Evolutionary conservation across 2,113 vertebrate genomes (phyloP).

Genomic region (Malurus melanocephalus): DNA sequence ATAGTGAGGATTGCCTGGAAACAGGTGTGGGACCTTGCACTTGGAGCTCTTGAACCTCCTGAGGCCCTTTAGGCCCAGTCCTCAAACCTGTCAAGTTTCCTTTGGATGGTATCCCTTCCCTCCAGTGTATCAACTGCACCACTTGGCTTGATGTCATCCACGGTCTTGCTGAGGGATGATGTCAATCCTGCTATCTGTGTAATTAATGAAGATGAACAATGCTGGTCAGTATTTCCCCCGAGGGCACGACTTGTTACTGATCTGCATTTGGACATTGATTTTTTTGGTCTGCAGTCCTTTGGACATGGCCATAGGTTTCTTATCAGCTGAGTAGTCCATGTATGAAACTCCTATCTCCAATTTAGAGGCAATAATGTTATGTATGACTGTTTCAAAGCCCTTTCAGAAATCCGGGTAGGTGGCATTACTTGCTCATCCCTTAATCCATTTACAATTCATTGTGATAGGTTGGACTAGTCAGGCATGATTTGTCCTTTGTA

Average conservation of each 20-base stretch:
- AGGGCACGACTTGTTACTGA: background rate
- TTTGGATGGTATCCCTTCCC: background rate
- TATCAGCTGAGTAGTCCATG: background rate
- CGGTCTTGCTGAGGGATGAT: background rate
- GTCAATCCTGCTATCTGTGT: background rate
- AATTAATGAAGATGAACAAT: background rate
- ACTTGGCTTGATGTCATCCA: background rate
- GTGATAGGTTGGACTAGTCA: background rate
- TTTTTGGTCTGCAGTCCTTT: background rate
- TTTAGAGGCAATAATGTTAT: background rate
- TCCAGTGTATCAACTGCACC: background rate
- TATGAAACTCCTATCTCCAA: background rate
- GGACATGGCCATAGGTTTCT: background rate
- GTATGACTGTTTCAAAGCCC: background rate
- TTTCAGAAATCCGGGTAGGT: background rate
- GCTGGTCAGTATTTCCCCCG: fast-evolving
- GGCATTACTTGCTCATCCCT: background rate
- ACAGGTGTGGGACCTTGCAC: background rate
- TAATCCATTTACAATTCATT: background rate
- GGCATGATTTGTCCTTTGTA: background rate
- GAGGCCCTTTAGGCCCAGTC: background rate
- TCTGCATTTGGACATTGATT: background rate
- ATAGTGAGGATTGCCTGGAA: background rate
- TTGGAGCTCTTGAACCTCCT: background rate
- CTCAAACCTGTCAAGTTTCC: background rate